Conservation (phyloP, 1,140 invertebrate species). For the Sminthurides bifidus region DNA sequence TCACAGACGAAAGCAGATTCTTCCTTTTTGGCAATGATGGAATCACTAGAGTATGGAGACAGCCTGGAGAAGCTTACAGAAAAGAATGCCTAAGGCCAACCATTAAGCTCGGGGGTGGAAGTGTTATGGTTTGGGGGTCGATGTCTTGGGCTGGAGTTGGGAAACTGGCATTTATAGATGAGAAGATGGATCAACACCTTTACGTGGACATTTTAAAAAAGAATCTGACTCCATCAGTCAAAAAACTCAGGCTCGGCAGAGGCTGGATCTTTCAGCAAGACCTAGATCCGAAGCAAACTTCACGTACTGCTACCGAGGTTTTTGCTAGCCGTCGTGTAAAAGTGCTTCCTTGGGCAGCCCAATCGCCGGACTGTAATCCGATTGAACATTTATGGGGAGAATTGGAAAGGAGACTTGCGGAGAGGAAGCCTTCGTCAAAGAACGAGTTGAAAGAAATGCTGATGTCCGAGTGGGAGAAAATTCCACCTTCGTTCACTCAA, state of each 20-base stretch:
- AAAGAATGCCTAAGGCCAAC: slow-evolving; percentile 19
- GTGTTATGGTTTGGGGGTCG: not conserved
- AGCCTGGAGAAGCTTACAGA: slow-evolving; percentile 15
- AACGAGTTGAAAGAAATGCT: slow-evolving; percentile 34
- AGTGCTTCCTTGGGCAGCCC: slow-evolving; percentile 31
- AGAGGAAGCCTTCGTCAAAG: slow-evolving; percentile 7
- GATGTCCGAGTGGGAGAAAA: slow-evolving; percentile 35
- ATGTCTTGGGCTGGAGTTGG: not conserved
- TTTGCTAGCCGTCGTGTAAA: slow-evolving; percentile 4
- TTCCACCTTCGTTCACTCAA: too few species aligned
- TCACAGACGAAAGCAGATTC: slow-evolving; percentile 12
- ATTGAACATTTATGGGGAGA: slow-evolving; percentile 33
- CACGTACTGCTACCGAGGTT: not conserved
- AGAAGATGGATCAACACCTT: not conserved
- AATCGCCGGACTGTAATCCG: slow-evolving; percentile 33
- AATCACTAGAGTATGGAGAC: slow-evolving; percentile 30
- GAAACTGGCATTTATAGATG: not conserved
- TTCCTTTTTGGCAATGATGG: slow-evolving; percentile 16
- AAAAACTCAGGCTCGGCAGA: not conserved
- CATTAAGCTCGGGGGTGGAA: slow-evolving; percentile 34
- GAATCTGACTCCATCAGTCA: not conserved
- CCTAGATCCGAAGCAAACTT: slow-evolving; percentile 5
- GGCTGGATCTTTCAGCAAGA: not conserved
- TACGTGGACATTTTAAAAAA: not conserved
- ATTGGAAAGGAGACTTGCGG: not conserved